Evolutionary conservation across 2,113 vertebrate species (phyloP).

Genomic region (Protobothrops mucrosquamatus): DNA sequence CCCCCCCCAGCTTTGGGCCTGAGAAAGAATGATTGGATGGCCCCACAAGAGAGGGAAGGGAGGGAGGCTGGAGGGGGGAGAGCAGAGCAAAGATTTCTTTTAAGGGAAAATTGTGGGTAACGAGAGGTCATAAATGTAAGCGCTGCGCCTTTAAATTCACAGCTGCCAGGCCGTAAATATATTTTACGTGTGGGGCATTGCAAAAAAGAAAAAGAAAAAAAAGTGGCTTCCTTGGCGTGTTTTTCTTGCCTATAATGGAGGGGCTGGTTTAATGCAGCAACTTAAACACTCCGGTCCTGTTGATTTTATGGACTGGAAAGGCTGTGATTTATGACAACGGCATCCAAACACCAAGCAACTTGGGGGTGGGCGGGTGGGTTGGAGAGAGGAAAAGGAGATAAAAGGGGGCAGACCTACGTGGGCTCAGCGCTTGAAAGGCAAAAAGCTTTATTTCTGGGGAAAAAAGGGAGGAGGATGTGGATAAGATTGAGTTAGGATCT

Average conservation of each 20-base stretch:
- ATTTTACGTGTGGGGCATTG: conserved; percentile 37
- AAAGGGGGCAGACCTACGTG: background rate
- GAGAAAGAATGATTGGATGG: conserved; percentile 14
- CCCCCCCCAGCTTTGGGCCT: conserved; percentile 1
- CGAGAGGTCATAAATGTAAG: conserved; percentile 26
- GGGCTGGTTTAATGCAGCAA: conserved; percentile 41
- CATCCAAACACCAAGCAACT: conserved; percentile 13
- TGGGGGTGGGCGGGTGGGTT: background rate
- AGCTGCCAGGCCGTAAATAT: conserved; percentile 53
- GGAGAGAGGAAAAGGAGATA: background rate
- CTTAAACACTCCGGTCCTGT: conserved; percentile 48
- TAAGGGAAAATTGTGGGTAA: conserved; percentile 39
- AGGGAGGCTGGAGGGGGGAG: background rate
- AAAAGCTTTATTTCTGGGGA: background rate
- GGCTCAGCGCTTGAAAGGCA: background rate
- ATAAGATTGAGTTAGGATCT: background rate
- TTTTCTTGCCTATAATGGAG: conserved; percentile 39
- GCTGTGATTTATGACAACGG: conserved; percentile 38
- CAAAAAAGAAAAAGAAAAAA: background rate
- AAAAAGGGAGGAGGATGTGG: background rate
- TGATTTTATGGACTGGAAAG: conserved; percentile 47
- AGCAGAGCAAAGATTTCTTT: conserved; percentile 22
- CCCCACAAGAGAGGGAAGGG: background rate
- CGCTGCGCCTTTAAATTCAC: conserved; percentile 29
- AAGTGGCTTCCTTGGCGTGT: conserved; percentile 38